Conservation (phyloP, 2,113 vertebrate species). For the Pagrus major region DNA sequence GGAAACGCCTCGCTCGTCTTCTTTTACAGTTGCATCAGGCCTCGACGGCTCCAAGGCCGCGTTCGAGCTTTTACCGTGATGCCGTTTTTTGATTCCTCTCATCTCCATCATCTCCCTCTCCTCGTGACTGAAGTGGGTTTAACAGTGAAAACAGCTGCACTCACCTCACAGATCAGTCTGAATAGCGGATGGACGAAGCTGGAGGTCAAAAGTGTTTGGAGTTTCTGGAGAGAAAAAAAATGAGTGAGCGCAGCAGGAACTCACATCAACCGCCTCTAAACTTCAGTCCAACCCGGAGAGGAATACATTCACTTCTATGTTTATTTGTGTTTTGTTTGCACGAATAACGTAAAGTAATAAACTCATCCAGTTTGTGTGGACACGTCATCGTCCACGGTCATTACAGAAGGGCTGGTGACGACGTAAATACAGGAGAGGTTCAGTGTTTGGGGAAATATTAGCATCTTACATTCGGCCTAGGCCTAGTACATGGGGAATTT, state of each 20-base stretch:
- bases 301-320: background rate
- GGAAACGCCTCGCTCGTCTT: constrained; percentile 8
- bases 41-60: background rate
- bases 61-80: background rate
- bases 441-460: no score
- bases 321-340: no score
- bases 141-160: background rate
- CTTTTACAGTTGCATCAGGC: constrained; percentile 1
- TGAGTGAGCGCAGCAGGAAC: background rate
- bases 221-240: background rate
- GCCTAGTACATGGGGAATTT: no score
- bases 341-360: no score
- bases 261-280: background rate
- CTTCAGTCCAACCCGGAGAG: background rate
- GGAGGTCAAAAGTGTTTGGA: background rate
- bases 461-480: no score
- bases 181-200: background rate
- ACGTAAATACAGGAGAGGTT: no score
- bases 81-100: background rate
- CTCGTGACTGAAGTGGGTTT: background rate
- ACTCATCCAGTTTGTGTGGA: no score
- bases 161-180: background rate
- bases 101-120: background rate
- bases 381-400: no score
- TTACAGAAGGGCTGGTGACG: no score